A percentile compares a stretch with the other conserved stretches of the same genome.
Conservation (phyloP, 1,140 invertebrate genomes). For the Glossosoma conforme region DNA sequence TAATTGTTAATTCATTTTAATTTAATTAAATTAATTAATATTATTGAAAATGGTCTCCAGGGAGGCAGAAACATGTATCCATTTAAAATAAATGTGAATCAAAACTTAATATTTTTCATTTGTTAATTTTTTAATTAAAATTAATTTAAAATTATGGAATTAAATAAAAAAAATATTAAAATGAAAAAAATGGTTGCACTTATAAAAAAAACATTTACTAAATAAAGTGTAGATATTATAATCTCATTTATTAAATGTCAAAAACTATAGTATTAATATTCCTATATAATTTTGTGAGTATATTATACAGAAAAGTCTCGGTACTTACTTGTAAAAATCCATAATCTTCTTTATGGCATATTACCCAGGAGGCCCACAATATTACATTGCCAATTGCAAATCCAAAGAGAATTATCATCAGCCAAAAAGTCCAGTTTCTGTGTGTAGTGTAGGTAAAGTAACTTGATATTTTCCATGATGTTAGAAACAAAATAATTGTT, state of each 20-base stretch:
- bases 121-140: not conserved
- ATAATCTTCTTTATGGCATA: constrained; percentile 41
- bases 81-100: no score
- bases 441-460: constrained; percentile 14
- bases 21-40: not conserved
- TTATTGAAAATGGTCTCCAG: no score
- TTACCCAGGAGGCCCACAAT: constrained; percentile 40
- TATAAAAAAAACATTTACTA: not conserved
- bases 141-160: not conserved
- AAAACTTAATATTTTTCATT: no score
- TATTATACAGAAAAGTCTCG: constrained; percentile 2
- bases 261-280: not conserved
- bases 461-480: constrained; percentile 36
- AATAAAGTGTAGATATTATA: not conserved
- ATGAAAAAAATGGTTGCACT: not conserved
- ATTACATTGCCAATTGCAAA: constrained; percentile 41
- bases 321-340: constrained; percentile 38
- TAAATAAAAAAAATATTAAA: not conserved
- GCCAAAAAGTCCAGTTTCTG: constrained; percentile 27
- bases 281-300: not conserved
- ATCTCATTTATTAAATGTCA: not conserved
- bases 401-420: constrained; percentile 42
- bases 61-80: no score
- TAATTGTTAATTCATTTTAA: not conserved
- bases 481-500: constrained; percentile 39